These are phyloP conservation scores for Camponotus floridanus DNA, from an alignment of 1,140 invertebrate genomes.

Conservation along the genomic window DNA sequence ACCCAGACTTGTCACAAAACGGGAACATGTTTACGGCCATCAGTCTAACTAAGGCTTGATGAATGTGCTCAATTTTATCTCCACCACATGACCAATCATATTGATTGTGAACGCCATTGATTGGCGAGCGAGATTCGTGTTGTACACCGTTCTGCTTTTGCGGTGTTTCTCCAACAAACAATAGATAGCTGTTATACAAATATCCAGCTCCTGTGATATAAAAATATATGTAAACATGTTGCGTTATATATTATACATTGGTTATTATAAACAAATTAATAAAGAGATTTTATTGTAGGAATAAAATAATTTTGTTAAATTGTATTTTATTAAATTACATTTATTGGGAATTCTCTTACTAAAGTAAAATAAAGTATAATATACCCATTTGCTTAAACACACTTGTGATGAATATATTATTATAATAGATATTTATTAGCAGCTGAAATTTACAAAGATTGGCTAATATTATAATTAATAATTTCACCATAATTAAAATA, in stretches of 20 bases:
- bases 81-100: constrained; percentile 61
- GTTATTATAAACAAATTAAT: constrained; percentile 4
- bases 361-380: neutral
- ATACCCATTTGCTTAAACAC: too few relatives aligned
- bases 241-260: neutral
- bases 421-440: too few relatives aligned
- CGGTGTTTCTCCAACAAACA: constrained; percentile 42
- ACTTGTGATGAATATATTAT: too few relatives aligned
- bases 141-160: constrained; percentile 39
- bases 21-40: constrained; percentile 64
- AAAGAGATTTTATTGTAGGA: neutral
- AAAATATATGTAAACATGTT: neutral
- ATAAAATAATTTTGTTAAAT: constrained; percentile 8
- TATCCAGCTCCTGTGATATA: constrained; percentile 17
- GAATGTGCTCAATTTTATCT: constrained; percentile 64
- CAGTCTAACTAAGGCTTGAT: constrained; percentile 60
- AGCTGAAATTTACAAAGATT: too few relatives aligned
- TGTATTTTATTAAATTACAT: too few relatives aligned
- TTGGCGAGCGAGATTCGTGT: constrained; percentile 56
- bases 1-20: constrained; percentile 61
- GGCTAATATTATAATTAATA: too few relatives aligned
- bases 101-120: constrained; percentile 61
- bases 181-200: constrained; percentile 28
- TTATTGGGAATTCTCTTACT: neutral
- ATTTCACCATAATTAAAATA: too few relatives aligned